Evolutionary conservation across 2,797 vertebrate species (phyloP), one percentile per base, ranked within the genome.

Genomic region (Phalanger gymnotis): DNA sequence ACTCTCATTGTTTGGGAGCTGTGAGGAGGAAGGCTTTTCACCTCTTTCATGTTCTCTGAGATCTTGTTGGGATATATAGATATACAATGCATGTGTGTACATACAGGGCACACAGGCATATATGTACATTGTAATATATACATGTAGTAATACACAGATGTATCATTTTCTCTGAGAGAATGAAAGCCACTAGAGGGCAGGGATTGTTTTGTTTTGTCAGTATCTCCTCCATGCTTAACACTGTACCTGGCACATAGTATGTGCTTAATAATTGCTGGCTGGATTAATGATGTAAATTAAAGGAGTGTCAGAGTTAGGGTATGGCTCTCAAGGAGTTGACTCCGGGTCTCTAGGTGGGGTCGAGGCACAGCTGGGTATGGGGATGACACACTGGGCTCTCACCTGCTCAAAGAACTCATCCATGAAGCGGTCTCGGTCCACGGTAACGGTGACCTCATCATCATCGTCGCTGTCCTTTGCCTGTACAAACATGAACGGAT

Each of bases 371-470:
- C 54, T 51, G 3, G 34, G 28, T 12, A 34, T 1, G 0, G 40
- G 16, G 52, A 61, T 30, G 27, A 11, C 3, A 52, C 27, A 40
- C 90, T 9, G 54, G 30, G 94, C 93, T 93, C 98, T 97, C 98
- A 99, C 99, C 99, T 99, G 99, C 96, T 99, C 99, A 54, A 99
- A 99, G 99, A 99, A 99, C 97, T 99, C 99, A 0, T 99, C 99
- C 99, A 99, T 99, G 95, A 99, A 99, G 97, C 99, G 98, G 91
- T 99, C 99, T 97, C 99, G 99, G 96, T 99, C 99, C 99, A 99
- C 98, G 0, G 99, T 99, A 95, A 99, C 99, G 0, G 99, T 98
- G 55, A 99, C 99, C 96, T 99, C 99, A 87, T 99, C 99, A 14
- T 99, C 99, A 2, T 99, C 99, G 0, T 99, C 99, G 0, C 99